A percentile compares a stretch with the other conserved stretches of the same genome.
Evolutionary conservation across 2,888 invertebrate species (phyloP).

Genomic region (Oscheius myriophilus): DNA sequence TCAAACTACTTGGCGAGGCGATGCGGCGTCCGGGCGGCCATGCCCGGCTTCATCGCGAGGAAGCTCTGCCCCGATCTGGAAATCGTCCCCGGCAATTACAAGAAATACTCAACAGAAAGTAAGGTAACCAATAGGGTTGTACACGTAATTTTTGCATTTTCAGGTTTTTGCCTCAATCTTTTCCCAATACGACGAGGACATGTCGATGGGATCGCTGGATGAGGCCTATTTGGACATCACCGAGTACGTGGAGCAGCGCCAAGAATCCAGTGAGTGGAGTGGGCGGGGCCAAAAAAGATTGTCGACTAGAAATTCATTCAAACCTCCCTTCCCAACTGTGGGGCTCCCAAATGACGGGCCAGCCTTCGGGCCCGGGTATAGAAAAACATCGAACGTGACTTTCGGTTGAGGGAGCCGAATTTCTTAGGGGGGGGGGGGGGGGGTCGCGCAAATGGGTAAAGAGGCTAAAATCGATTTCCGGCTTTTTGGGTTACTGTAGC

Average conservation of each 20-base stretch:
- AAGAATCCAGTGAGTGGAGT: constrained; percentile 27
- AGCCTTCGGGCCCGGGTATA: neutral
- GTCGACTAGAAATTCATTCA: neutral
- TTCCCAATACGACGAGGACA: constrained; percentile 75
- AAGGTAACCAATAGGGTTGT: constrained; percentile 42
- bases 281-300: neutral
- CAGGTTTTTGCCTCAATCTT: constrained; percentile 71
- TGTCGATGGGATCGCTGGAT: constrained; percentile 75
- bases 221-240: constrained; percentile 76
- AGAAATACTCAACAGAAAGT: constrained; percentile 74
- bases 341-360: too few species aligned
- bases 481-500: too few species aligned
- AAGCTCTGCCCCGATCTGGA: constrained; percentile 76
- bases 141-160: neutral
- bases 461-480: too few species aligned
- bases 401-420: too few species aligned
- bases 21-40: constrained; percentile 77
- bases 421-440: too few species aligned
- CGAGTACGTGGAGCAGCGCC: constrained; percentile 35
- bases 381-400: too few species aligned
- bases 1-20: constrained; percentile 77
- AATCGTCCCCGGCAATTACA: constrained; percentile 75
- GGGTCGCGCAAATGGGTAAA: too few species aligned
- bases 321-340: too few species aligned
- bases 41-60: constrained; percentile 77